Evolutionary conservation across 2,113 vertebrate genomes (phyloP), one percentile per base, ranked within the genome.

Genomic region (Dicentrarchus labrax): DNA sequence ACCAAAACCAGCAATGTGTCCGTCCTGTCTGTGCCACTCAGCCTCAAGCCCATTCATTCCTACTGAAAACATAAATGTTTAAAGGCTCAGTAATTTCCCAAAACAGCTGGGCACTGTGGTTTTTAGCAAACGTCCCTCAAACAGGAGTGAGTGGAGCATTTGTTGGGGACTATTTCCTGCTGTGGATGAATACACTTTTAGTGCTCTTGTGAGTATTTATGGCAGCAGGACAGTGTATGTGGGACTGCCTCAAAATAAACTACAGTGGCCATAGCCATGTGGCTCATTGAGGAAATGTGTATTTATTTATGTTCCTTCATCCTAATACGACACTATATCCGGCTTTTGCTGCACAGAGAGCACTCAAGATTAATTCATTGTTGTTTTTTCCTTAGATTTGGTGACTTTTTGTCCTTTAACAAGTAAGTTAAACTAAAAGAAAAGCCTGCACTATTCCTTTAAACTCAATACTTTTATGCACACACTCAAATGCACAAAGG

Each of bases 141-240:
- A 39, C 11, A 59, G 22, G 48, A 65, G 16, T 41, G 5, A 16
- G 6, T n/a, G n/a, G 0, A 56, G 30, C 21, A 59, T 80, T 65
- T 69, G 8, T 74, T 38, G 5, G 53, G 71, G 30, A 38, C 51
- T 85, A 43, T 36, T 64, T 79, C 13, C 48, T 15, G 43, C 50
- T 45, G 65, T 21, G 22, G 65, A 75, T 62, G 67, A 24, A 70
- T 43, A 66, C 76, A 64, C 10, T 54, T 36, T 67, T 41, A 12
- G 2, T 22, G 36, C 15, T 41, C 11, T 5, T 36, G 15, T 41
- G 8, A 69, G 60, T 72, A 21, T 45, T 24, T 24, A 21, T 36
- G 21, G 59, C 53, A 39, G 1, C 10, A 50, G 5, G 21, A 57
- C 2, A 0, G 30, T n/a, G 11, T 74, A 7, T n/a, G 21, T 39